phyloP scores from a whole-genome alignment of 2,888 invertebrate genomes.

The Lasioglossum morio region DNA sequence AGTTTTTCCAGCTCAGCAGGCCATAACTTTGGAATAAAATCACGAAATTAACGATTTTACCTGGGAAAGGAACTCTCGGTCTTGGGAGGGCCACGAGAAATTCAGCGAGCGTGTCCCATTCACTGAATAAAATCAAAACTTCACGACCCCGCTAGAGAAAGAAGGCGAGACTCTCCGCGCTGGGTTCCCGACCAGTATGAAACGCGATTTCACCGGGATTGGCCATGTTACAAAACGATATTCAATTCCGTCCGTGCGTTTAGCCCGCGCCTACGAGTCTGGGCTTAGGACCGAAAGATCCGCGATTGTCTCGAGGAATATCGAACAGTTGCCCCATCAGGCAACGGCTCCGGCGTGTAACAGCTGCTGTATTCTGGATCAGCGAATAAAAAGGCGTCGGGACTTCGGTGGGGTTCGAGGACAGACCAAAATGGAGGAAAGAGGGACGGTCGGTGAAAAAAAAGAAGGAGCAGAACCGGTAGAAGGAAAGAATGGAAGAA shows the following conservation, averaged over 20 bases:
- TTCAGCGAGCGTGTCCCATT: conserved; percentile 4
- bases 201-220: conserved; percentile 28
- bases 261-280: conserved; percentile 26
- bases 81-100: neutral
- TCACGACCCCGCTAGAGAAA: neutral
- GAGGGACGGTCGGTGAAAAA: conserved; percentile 10
- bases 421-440: conserved; percentile 13
- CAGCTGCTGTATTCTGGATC: conserved; percentile 68
- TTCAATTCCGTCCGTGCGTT: conserved; percentile 38
- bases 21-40: neutral
- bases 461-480: neutral
- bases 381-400: conserved; percentile 55
- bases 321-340: conserved; percentile 65
- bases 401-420: neutral
- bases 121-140: conserved; percentile 14
- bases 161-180: neutral
- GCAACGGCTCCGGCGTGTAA: conserved; percentile 48
- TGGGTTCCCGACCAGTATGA: neutral
- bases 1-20: conserved; percentile 3
- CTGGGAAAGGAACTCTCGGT: neutral
- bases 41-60: conserved; percentile 1
- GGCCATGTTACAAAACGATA: conserved; percentile 35
- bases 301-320: conserved; percentile 61
- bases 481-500: conserved; percentile 7
- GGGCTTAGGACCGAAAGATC: conserved; percentile 13